Conservation (phyloP, 2,113 vertebrate species). For the Dasyurus viverrinus region DNA sequence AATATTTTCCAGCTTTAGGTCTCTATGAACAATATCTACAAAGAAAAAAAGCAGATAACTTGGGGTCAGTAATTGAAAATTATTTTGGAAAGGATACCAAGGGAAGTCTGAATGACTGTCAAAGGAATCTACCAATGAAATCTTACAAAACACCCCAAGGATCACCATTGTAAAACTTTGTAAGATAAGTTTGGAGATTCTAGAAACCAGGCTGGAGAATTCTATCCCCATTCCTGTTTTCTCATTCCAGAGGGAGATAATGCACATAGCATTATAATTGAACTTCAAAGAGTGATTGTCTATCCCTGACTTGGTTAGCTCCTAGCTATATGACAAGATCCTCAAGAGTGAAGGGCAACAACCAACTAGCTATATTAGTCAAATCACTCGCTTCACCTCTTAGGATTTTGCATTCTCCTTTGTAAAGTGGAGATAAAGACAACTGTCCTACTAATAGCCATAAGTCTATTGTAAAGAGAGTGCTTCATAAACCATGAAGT, state of each 20-base stretch:
- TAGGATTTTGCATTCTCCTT: neutral
- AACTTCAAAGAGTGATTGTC: neutral
- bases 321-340: neutral
- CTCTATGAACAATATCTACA: constrained; percentile 90
- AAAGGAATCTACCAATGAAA: neutral
- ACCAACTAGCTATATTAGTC: neutral
- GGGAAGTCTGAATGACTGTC: neutral
- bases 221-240: neutral
- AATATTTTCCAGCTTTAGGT: constrained; percentile 95
- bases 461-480: neutral
- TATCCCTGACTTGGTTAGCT: neutral
- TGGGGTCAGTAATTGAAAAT: constrained; percentile 48
- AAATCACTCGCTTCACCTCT: neutral
- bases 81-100: constrained; percentile 23
- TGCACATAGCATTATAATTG: neutral
- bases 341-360: too few species aligned
- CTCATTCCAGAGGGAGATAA: neutral
- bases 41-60: constrained; percentile 65
- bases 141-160: neutral
- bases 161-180: neutral
- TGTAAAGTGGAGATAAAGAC: neutral
- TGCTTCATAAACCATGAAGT: neutral
- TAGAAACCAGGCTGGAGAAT: neutral
- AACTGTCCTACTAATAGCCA: neutral
- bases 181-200: neutral